Base-by-base conservation (phyloP, 2,113 vertebrate species). In the Oreochromis niloticus region DNA sequence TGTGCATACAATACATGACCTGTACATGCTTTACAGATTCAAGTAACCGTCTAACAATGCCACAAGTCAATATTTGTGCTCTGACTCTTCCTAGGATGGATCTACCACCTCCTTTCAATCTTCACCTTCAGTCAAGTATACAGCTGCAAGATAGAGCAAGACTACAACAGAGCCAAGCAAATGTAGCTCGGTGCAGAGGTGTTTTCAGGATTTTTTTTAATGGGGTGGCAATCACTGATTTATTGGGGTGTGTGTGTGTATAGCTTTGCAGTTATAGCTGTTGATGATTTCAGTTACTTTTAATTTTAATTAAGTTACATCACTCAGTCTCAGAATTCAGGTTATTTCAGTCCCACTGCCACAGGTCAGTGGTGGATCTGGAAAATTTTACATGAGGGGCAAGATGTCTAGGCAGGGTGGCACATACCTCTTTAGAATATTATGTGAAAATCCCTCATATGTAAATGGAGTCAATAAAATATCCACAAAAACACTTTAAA, bases 101-200 rank as follows among this genome's bases (percentile, higher is more conserved):
- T 83, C 41, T 88, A 5, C 95, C 95, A 1, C 96, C 94, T 24
- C 73, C 95, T 1, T 96, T 96, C 92, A 97, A 96, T 73, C 95
- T 96, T 96, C 95, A 13, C 96, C 95, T 85, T 96, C 95, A 4
- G 75, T 93, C n/a, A 96, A 95, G 87, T 96, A 96, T 41, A 85
- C 93, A 8, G 34, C 91, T 61, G n/a, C n/a, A n/a, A n/a, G n/a
- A n/a, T n/a, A n/a, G n/a, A n/a, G 83, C 19, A 30, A 90, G 24
- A 55, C 9, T 27, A 39, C 73, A 4, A 13, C 32, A 19, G 75
- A 83, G 82, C 7, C 2, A 3, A 27, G 13, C 11, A 78, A 84
- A 57, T 36, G 12, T 57, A 10, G 0, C 10, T 10, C 2, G 3
- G 13, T 57, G 1, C 5, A 57, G 27, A 30, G 56, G 7, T 0